phyloP scores from a whole-genome alignment of 2,888 invertebrate genomes.

The Standfussiana lucernea region DNA sequence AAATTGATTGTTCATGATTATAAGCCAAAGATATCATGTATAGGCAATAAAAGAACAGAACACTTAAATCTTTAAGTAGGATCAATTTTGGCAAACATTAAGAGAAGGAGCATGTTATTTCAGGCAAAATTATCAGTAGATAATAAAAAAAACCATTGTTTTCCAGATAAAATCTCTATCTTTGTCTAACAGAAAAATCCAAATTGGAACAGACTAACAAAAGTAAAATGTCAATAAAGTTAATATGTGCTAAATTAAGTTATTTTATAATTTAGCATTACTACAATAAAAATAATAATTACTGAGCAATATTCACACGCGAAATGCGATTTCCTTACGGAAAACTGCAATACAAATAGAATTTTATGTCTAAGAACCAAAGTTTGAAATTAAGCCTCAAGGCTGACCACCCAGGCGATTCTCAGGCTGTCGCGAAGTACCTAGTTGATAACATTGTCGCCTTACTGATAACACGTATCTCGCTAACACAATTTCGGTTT shows the following conservation, averaged over 20 bases:
- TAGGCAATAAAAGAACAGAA: constrained; percentile 7
- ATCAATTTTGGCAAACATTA: background rate
- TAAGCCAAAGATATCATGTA: background rate
- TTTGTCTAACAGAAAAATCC: background rate
- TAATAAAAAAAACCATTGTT: background rate
- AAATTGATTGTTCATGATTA: constrained; percentile 9
- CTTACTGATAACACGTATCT: constrained; percentile 77
- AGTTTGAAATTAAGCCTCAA: constrained; percentile 48
- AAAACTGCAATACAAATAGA: background rate
- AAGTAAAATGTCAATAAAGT: background rate
- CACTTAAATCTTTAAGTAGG: background rate
- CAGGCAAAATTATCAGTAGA: background rate
- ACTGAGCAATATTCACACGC: constrained; percentile 21
- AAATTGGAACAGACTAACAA: background rate
- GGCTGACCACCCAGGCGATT: constrained; percentile 75
- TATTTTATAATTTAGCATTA: background rate
- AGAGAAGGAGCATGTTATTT: background rate
- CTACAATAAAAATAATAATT: background rate
- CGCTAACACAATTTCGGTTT: constrained; percentile 71
- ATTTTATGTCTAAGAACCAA: constrained; percentile 21
- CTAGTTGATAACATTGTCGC: constrained; percentile 77
- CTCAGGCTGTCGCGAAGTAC: constrained; percentile 73
- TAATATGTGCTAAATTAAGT: too few species aligned
- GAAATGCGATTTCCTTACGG: constrained; percentile 19
- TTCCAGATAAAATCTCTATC: background rate